Evolutionary conservation across 2,113 vertebrate genomes (phyloP).

Genomic region (Hirundichthys speculiger): DNA sequence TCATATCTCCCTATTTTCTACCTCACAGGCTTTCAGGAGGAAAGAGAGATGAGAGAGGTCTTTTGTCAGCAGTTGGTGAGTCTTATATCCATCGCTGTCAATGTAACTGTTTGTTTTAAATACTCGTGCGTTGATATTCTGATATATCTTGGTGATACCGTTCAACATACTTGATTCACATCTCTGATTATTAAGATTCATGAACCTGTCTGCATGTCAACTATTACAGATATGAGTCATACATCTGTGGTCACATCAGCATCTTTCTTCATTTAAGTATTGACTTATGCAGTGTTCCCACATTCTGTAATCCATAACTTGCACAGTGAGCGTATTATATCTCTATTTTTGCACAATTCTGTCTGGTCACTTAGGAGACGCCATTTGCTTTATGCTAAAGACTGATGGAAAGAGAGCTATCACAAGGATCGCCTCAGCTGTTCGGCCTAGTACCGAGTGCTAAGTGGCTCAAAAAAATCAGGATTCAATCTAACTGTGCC

Average conservation of each 20-base stretch:
- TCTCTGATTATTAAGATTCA: conserved; percentile 79
- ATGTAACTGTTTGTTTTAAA: conserved; percentile 57
- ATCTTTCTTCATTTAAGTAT: conserved; percentile 80
- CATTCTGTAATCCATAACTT: conserved; percentile 64
- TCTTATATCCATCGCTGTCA: conserved; percentile 54
- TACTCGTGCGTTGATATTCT: conserved; percentile 50
- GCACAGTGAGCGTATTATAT: conserved; percentile 57
- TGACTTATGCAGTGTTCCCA: conserved; percentile 66
- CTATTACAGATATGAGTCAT: conserved; percentile 72
- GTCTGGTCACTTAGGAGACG: conserved; percentile 53
- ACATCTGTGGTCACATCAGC: conserved; percentile 75
- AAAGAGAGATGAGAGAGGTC: conserved; percentile 44
- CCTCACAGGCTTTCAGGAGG: conserved; percentile 67
- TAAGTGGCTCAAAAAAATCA: conserved; percentile 4
- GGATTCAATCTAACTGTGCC: too few species aligned
- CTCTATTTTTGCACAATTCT: conserved; percentile 68
- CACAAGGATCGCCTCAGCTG: conserved; percentile 11
- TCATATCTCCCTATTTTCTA: conserved; percentile 73
- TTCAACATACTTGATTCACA: conserved; percentile 55
- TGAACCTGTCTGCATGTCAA: conserved; percentile 70
- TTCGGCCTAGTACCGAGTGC: conserved; percentile 3
- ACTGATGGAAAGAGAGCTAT: conserved; percentile 48
- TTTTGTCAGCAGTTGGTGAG: conserved; percentile 53
- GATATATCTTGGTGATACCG: conserved; percentile 53
- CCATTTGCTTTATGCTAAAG: conserved; percentile 50